Conservation (phyloP, 2,797 vertebrate genomes). For the Staurois parvus region DNA sequence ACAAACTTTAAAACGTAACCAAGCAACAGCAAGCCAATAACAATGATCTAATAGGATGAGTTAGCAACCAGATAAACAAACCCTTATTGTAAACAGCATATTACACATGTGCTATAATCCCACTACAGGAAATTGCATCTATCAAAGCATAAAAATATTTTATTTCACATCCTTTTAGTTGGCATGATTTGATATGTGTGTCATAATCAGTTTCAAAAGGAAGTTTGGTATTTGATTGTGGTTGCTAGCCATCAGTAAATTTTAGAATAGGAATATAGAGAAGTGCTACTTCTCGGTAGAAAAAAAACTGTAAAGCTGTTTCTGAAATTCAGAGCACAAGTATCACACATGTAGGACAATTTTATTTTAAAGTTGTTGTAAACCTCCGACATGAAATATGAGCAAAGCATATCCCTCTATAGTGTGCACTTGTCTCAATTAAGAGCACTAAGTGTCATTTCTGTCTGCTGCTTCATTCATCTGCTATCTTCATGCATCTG, state of each 20-base stretch:
- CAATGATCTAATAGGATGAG: constrained; percentile 46
- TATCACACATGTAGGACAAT: no score
- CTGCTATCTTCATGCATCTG: no score
- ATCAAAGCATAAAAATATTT: constrained; percentile 27
- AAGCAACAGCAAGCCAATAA: constrained; percentile 33
- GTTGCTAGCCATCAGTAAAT: not conserved
- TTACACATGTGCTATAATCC: constrained; percentile 6
- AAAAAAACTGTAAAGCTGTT: no score
- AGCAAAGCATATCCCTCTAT: no score
- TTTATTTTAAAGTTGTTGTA: no score
- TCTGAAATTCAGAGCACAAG: no score
- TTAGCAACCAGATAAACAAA: constrained; percentile 48
- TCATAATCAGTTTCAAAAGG: not conserved
- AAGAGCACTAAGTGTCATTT: no score
- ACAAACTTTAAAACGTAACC: constrained; percentile 21
- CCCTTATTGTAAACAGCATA: constrained; percentile 25
- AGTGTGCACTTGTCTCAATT: no score
- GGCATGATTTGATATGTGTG: not conserved
- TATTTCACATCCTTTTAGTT: not conserved
- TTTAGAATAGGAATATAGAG: not conserved
- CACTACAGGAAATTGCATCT: constrained; percentile 41
- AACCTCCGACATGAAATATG: no score
- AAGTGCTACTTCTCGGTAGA: not conserved
- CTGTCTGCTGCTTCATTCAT: no score
- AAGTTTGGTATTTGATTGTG: not conserved